Evolutionary conservation across 2,888 invertebrate genomes (phyloP).

Genomic region (Sarcophaga caerulescens): DNA sequence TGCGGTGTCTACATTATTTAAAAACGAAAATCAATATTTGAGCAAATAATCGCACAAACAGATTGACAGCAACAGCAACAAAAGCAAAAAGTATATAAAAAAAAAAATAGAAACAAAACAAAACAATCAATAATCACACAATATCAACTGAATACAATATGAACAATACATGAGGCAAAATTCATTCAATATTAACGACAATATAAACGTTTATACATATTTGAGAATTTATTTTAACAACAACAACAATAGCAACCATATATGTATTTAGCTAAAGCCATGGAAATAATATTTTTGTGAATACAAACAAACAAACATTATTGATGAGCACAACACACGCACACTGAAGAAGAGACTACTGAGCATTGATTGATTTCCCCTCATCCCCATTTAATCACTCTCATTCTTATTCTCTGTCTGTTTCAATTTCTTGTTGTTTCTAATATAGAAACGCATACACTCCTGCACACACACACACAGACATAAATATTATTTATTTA

Average conservation of each 20-base stretch:
- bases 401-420: too few relatives aligned
- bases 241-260: background rate
- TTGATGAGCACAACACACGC: background rate
- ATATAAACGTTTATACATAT: conserved; percentile 23
- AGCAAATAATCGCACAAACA: background rate
- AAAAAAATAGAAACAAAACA: background rate
- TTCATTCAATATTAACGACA: conserved; percentile 1
- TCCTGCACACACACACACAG: background rate
- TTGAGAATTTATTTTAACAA: conserved; percentile 18
- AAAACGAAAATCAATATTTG: background rate
- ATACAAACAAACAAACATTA: conserved; percentile 5
- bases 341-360: too few relatives aligned
- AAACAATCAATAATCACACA: background rate
- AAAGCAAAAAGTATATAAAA: background rate
- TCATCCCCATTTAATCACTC: too few relatives aligned
- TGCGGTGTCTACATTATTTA: background rate
- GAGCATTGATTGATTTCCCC: too few relatives aligned
- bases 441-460: too few relatives aligned
- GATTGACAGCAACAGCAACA: background rate
- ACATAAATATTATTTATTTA: conserved; percentile 20
- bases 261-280: conserved; percentile 1
- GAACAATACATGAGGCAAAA: conserved; percentile 7
- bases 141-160: background rate
- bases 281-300: background rate
- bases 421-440: too few relatives aligned